Conservation (phyloP, 2,797 vertebrate genomes). For the Trachops cirrhosus region DNA sequence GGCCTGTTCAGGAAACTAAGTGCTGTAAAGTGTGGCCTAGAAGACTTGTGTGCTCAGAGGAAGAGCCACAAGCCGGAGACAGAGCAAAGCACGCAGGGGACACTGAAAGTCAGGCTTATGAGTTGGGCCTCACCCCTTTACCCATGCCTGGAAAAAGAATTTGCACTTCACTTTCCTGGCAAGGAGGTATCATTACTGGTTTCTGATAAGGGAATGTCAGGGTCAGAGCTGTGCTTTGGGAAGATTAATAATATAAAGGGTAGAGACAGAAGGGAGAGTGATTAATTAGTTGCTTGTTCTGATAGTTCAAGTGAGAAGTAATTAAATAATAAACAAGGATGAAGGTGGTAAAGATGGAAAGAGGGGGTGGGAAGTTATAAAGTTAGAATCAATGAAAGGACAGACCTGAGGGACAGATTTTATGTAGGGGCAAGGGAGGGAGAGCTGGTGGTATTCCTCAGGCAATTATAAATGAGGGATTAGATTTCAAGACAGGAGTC, state of each 20-base stretch:
- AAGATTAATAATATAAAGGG: background rate
- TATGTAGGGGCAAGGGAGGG: background rate
- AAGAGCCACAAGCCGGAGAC: background rate
- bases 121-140: background rate
- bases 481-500: slow-evolving; percentile 41
- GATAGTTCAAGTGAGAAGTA: background rate
- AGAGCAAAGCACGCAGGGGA: background rate
- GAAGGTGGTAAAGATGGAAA: background rate
- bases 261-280: background rate
- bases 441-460: background rate
- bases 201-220: background rate
- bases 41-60: background rate
- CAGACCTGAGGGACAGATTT: background rate
- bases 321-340: background rate
- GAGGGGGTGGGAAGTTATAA: background rate
- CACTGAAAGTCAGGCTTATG: background rate
- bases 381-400: slow-evolving; percentile 4
- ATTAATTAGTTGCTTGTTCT: background rate
- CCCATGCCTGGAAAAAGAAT: background rate
- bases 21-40: background rate
- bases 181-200: background rate
- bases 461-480: background rate
- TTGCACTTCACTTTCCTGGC: background rate
- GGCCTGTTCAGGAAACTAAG: background rate
- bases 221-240: background rate